Percentiles rank a stretch among this genome's conserved stretches.
These are phyloP conservation scores for Isotomurus palustris DNA, from an alignment of 2,888 invertebrate genomes.

Conservation along the genomic window DNA sequence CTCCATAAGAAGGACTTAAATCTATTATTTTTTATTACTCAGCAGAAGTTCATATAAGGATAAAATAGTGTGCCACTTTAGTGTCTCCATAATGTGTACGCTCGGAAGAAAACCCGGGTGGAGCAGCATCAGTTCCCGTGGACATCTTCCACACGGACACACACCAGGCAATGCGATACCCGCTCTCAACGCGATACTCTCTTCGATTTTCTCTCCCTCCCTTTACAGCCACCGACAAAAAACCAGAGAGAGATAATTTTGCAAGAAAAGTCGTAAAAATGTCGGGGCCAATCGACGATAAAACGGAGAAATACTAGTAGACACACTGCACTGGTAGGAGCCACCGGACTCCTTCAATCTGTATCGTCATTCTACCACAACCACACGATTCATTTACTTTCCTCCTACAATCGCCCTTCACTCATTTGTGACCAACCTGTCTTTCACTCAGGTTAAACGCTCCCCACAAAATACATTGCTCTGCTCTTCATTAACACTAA, in stretches of 20 bases:
- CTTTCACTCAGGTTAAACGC: too few species aligned
- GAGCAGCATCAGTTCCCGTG: too few species aligned
- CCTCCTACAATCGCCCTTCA: too few species aligned
- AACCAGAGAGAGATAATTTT: constrained; percentile 3
- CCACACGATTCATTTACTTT: too few species aligned
- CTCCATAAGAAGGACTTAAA: too few species aligned
- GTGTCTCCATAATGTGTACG: not conserved
- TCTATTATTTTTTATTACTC: constrained; percentile 4
- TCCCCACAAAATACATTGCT: too few species aligned
- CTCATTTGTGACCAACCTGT: too few species aligned
- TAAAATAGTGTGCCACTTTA: constrained; percentile 11
- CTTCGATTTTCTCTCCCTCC: not conserved
- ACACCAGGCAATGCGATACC: too few species aligned
- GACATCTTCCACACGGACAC: too few species aligned
- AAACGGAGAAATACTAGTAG: constrained; percentile 8
- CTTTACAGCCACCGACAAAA: not conserved
- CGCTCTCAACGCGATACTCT: too few species aligned
- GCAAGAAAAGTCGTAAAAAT: constrained; percentile 36
- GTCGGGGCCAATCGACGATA: constrained; percentile 36
- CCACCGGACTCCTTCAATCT: not conserved
- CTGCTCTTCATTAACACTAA: too few species aligned
- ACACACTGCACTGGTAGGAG: not conserved
- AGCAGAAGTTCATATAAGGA: not conserved
- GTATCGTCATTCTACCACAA: too few species aligned
- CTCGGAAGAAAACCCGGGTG: not conserved